Evolutionary conservation across 2,113 vertebrate species (phyloP), one percentile per base, ranked within the genome.

Genomic region (Salvelinus sp.): DNA sequence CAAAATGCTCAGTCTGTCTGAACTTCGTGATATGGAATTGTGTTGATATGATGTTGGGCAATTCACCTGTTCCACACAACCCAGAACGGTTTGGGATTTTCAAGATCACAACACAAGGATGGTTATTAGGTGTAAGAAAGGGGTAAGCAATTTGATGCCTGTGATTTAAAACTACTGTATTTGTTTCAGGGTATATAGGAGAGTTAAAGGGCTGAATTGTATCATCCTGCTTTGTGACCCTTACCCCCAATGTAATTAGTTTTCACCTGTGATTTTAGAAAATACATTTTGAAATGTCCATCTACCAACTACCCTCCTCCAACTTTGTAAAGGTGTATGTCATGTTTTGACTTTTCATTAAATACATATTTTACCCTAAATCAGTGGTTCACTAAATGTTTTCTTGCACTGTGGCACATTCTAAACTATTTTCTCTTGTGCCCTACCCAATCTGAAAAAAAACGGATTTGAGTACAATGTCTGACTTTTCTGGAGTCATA

Each of bases 1-100:
- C 68, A 20, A 38, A 67, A 70, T 50, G 69, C 12, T 48, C 22
- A 4, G 9, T 50, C 23, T 10, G 69, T 48, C 10, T 70, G 47
- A 27, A 72, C 4, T 50, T 50, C 63, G 69, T 79, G 38, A 58
- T 50, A 33, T 5, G 48, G 38, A 58, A 60, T 44, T 4, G 62
- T 76, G 25, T 68, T 68, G 68, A 62, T 38, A 27, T 77, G 6
- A 47, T 64, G 5, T 70, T 28, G 28, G 13, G 63, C 22, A 27
- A 27, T 10, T 64, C 62, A 63, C 16, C 4, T 60, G 20, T 60
- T 63, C 6, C 20, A 23, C 10, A 25, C 23, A 63, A 25, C 23
- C 22, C n/a, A 63, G 22, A 12, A 23, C 3, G 0, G n/a, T 63
- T 23, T 9, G 0, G n/a, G 14, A 50, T 50, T 13, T 50, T 50